Percentiles rank a stretch among this genome's conserved stretches.
Evolutionary conservation across 1,140 invertebrate species (phyloP).

Genomic region (Trachymyrmex septentrionalis): DNA sequence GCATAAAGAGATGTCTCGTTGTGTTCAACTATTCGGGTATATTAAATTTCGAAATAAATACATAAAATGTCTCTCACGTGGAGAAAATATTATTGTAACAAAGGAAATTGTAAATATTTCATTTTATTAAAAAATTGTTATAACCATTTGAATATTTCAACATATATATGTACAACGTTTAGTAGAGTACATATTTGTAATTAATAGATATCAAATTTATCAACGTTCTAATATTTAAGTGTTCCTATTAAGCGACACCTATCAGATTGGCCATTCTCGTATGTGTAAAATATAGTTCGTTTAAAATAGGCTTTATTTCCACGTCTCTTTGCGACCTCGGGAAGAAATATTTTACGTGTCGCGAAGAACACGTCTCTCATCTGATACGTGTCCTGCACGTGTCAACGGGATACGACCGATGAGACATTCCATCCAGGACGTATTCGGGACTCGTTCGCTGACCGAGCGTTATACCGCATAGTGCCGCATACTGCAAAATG

Average conservation of each 20-base stretch:
- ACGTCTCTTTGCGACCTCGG: not conserved
- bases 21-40: not conserved
- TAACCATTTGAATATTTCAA: too few relatives aligned
- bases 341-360: constrained; percentile 35
- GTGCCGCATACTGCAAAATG: constrained; percentile 31
- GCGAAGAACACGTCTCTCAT: not conserved
- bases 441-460: constrained; percentile 22
- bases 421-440: constrained; percentile 7
- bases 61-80: too few relatives aligned
- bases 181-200: too few relatives aligned
- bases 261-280: not conserved
- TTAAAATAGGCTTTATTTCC: not conserved
- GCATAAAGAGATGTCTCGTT: not conserved
- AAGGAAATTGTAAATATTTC: too few relatives aligned
- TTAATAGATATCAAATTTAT: not conserved
- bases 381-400: constrained; percentile 21
- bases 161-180: too few relatives aligned
- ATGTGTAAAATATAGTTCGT: constrained; percentile 8
- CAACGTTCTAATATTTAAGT: not conserved
- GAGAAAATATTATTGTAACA: too few relatives aligned
- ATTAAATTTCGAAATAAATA: not conserved
- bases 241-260: not conserved
- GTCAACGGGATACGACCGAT: constrained; percentile 27
- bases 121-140: too few relatives aligned
- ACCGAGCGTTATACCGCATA: constrained; percentile 35